These are phyloP conservation scores for Corythoichthys intestinalis DNA, from an alignment of 2,113 vertebrate genomes.

Conservation along the genomic window DNA sequence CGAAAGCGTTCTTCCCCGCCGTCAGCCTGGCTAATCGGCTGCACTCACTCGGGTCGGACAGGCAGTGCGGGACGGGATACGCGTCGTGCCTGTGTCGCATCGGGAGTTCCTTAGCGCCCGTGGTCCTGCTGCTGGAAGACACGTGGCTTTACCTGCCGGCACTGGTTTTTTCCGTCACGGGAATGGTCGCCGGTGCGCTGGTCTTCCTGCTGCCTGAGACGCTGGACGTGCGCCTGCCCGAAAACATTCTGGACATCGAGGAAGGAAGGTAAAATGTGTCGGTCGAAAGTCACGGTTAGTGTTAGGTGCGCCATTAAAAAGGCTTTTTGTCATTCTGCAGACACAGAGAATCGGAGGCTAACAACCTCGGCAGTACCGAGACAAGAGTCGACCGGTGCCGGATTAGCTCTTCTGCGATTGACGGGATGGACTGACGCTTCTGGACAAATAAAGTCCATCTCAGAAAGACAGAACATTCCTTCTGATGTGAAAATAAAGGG, in stretches of 20 bases:
- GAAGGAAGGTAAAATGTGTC: conserved; percentile 51
- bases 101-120: conserved; percentile 61
- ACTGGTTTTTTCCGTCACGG: conserved; percentile 50
- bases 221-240: conserved; percentile 54
- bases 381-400: background rate
- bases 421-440: background rate
- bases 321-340: background rate
- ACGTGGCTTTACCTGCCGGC: conserved; percentile 51
- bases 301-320: background rate
- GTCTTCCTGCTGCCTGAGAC: conserved; percentile 69
- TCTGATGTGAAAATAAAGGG: too few relatives aligned
- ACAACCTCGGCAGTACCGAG: background rate
- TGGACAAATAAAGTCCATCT: too few relatives aligned
- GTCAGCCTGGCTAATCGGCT: too few relatives aligned
- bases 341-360: background rate
- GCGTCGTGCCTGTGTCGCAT: conserved; percentile 58
- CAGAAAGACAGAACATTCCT: too few relatives aligned
- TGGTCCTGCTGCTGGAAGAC: conserved; percentile 64
- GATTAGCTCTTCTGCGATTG: background rate
- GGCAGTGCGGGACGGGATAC: conserved; percentile 66
- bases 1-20: background rate
- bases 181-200: conserved; percentile 53
- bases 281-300: too few relatives aligned
- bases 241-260: conserved; percentile 59
- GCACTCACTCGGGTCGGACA: conserved; percentile 22